These are phyloP conservation scores for Chionis minor DNA, from an alignment of 2,113 vertebrate genomes.

Conservation along the genomic window DNA sequence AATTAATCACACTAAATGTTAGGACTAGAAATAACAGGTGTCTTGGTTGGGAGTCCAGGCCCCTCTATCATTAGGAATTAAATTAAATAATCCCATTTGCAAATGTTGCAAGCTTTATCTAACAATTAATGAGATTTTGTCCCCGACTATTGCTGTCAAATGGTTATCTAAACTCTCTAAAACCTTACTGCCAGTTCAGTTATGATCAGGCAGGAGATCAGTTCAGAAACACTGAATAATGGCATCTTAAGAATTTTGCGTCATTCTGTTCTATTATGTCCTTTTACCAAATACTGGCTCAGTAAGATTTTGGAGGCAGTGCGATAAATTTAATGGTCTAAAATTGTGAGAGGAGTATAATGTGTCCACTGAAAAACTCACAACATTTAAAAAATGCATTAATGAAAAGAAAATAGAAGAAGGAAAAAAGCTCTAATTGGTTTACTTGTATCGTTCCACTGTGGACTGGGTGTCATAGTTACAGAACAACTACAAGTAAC, in stretches of 20 bases:
- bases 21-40: constrained; percentile 1
- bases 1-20: constrained; percentile 40
- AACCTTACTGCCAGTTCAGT: neutral
- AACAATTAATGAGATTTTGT: constrained; percentile 30
- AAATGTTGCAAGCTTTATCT: constrained; percentile 25
- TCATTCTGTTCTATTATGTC: neutral
- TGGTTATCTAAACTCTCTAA: neutral
- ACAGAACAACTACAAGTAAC: constrained; percentile 41
- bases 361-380: neutral
- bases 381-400: neutral
- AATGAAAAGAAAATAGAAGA: neutral
- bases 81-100: constrained; percentile 31
- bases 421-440: neutral
- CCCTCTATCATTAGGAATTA: neutral
- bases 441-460: constrained; percentile 48
- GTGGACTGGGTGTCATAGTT: constrained; percentile 34
- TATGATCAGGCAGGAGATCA: neutral
- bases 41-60: neutral
- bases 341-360: neutral
- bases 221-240: neutral
- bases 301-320: neutral
- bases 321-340: neutral
- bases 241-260: neutral
- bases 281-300: neutral
- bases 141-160: neutral